These are phyloP conservation scores for Cebus imitator DNA, from an alignment of 2,113 vertebrate genomes.

Conservation along the genomic window DNA sequence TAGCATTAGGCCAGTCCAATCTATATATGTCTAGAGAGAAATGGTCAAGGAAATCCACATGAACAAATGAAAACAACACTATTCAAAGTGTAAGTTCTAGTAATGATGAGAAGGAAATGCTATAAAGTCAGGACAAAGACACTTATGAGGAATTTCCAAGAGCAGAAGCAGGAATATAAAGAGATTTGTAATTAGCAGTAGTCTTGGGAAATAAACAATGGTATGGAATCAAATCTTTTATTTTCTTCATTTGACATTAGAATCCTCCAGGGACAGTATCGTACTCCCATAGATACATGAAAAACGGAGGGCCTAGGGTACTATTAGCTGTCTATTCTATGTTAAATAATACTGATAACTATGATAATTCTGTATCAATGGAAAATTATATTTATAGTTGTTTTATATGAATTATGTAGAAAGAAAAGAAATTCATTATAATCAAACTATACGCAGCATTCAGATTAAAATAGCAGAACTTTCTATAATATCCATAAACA, in stretches of 20 bases:
- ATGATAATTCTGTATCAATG: not conserved
- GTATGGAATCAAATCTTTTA: not conserved
- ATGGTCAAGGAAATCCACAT: not conserved
- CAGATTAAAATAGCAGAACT: conserved; percentile 62
- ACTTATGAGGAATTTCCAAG: not conserved
- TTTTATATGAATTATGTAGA: conserved; percentile 6
- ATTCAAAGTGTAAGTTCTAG: not conserved
- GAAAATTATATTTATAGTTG: conserved; percentile 28
- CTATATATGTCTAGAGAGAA: not conserved
- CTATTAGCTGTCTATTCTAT: not conserved
- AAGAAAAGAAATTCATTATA: conserved; percentile 59
- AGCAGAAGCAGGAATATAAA: not conserved
- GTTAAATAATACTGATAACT: not conserved
- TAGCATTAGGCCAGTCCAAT: not conserved
- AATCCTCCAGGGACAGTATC: not conserved
- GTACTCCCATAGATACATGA: not conserved
- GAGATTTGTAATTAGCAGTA: not conserved
- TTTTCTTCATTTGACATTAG: not conserved
- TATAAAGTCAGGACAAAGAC: not conserved
- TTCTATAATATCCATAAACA: conserved; percentile 66
- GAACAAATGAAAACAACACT: not conserved
- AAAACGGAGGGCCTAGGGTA: not conserved
- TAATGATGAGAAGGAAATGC: not conserved
- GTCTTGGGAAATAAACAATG: conserved; percentile 20
- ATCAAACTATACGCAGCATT: conserved; percentile 56